Evolutionary conservation across 2,797 vertebrate genomes (phyloP).

Genomic region (Percopsis omiscomaycus): DNA sequence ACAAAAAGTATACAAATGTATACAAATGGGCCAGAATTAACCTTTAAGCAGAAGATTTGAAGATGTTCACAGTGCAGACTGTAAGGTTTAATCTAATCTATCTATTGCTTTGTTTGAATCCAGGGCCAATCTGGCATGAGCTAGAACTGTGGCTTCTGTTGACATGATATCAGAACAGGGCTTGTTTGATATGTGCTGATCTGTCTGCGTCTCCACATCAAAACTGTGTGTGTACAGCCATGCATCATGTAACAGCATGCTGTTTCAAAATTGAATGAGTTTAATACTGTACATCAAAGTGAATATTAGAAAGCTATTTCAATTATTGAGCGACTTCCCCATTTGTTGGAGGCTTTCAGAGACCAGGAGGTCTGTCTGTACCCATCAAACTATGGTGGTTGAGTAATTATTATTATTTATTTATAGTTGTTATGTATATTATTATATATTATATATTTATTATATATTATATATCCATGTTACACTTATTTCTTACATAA

Average conservation of each 20-base stretch:
- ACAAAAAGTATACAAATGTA: too few relatives aligned
- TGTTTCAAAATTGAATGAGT: conserved; percentile 61
- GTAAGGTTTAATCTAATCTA: conserved; percentile 8
- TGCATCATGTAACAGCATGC: conserved; percentile 45
- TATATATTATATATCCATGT: too few relatives aligned
- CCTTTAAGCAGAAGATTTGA: conserved; percentile 11
- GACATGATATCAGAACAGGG: conserved; percentile 23
- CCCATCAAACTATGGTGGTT: too few relatives aligned
- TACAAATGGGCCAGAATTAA: too few relatives aligned
- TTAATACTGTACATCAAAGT: conserved; percentile 59
- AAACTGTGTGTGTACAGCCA: conserved; percentile 29
- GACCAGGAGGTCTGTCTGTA: too few relatives aligned
- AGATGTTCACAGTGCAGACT: conserved; percentile 4
- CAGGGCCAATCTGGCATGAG: conserved; percentile 31
- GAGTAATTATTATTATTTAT: too few relatives aligned
- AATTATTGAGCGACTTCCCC: conserved; percentile 52
- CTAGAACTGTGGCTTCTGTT: conserved; percentile 21
- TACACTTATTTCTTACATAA: too few relatives aligned
- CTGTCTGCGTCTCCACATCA: conserved; percentile 38
- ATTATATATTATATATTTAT: too few relatives aligned
- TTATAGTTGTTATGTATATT: too few relatives aligned
- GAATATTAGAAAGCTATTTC: conserved; percentile 56
- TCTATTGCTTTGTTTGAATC: conserved; percentile 24
- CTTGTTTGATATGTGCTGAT: conserved; percentile 21
- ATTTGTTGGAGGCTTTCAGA: neutral